Evolutionary conservation across 1,140 invertebrate genomes (phyloP), one percentile per base, ranked within the genome.

Genomic region (Potamilus streckersoni): DNA sequence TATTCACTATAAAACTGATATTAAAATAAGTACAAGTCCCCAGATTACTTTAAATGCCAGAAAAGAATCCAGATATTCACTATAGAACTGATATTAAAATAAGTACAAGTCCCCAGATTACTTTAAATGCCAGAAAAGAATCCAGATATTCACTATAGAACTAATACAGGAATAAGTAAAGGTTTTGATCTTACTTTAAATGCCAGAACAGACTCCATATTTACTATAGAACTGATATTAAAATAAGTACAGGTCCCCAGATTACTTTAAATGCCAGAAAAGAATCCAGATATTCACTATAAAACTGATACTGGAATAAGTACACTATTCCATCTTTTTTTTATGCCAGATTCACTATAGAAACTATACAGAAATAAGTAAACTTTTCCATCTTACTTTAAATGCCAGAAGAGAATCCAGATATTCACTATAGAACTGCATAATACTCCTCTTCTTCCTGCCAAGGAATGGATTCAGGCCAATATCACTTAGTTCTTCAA

Each of bases 381-480:
- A 0, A 38, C 4, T 4, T 49, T 49, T 49, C 38, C 38, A 11
- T 6, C 66, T 69, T 71, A 85, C 84, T 79, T 81, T 82, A 64
- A 85, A 85, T 13, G 84, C 84, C 63, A 83, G 60, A 14, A 83
- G 63, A 20, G 84, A 78, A 76, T 85, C 84, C 17, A 82, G 80
- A 70, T 72, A 72, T 38, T 77, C 73, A 63, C 75, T 77, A 59
- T 72, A 62, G 56, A 62, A 77, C 49, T 77, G 75, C 75, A 77
- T 77, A 8, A 77, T 72, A n/a, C 63, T 68, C 19, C 75, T 58
- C 55, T 69, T 67, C 65, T 72, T 77, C 17, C 75, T 66, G 13
- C 38, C 20, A 55, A 71, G 61, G 38, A 49, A 49, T 49, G 38
- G 38, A 49, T 49, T 11, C 6, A 11, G 38, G 38, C 38, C 38